These are phyloP conservation scores for Chaunax sp. DNA, from an alignment of 2,797 vertebrate genomes.

Conservation along the genomic window DNA sequence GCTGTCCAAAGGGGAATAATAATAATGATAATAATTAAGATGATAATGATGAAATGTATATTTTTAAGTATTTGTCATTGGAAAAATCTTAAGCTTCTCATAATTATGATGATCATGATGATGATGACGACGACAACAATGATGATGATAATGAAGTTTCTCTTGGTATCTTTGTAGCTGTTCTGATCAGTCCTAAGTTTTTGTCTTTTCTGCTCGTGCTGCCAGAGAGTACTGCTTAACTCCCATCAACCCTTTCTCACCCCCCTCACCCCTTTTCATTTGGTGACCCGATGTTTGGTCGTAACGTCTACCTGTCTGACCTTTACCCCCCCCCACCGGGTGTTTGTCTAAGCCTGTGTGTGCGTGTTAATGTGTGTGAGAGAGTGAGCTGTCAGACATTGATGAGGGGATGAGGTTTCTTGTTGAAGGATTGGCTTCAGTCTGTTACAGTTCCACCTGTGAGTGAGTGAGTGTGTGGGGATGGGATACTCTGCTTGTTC, in stretches of 20 bases:
- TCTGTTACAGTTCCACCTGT: constrained; percentile 44
- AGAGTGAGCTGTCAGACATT: constrained; percentile 44
- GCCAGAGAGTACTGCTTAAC: constrained; percentile 75
- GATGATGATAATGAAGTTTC: constrained; percentile 81
- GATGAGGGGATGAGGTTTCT: constrained; percentile 42
- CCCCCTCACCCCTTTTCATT: constrained; percentile 34
- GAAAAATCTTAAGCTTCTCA: constrained; percentile 86
- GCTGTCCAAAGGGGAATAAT: constrained; percentile 90
- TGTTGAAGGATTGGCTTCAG: constrained; percentile 18
- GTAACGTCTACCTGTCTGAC: constrained; percentile 63
- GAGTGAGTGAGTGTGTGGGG: background rate
- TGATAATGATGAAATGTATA: constrained; percentile 89
- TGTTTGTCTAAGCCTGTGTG: constrained; percentile 40
- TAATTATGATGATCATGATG: constrained; percentile 78
- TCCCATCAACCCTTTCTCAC: constrained; percentile 27
- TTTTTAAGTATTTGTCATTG: constrained; percentile 93
- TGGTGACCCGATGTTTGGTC: constrained; percentile 55
- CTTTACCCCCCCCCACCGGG: constrained; percentile 42
- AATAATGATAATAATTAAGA: constrained; percentile 78
- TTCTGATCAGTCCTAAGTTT: constrained; percentile 81
- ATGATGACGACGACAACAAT: constrained; percentile 61
- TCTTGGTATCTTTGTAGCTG: constrained; percentile 87
- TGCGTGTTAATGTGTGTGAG: constrained; percentile 10
- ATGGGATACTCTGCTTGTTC: no score
- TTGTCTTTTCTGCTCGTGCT: constrained; percentile 81